Base-by-base conservation (phyloP, 2,797 vertebrate genomes). In the Gadopsis marmoratus region DNA sequence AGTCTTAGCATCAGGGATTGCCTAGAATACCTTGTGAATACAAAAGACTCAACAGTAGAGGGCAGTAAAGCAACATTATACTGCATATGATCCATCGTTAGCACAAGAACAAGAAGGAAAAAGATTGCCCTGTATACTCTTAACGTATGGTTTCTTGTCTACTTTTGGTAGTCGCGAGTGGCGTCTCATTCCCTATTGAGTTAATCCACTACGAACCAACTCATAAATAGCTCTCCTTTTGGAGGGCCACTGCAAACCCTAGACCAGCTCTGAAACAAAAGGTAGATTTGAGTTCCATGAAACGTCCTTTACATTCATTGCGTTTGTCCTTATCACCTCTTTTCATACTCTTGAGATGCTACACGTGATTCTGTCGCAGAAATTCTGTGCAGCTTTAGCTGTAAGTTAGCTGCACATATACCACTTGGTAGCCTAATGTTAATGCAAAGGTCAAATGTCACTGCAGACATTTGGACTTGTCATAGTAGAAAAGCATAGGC, bases 31-130 rank as follows among this genome's bases (percentile, higher is more conserved):
- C 29, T 47, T 1, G 41, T 74, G 10, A 79, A 58, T 41, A 56
- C 33, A 72, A 56, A 56, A 9, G 9, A 48, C 43, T 33, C 1
- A 17, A 13, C n/a, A 64, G 53, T 16, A 51, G n/a, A 54, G 23
- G 53, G 70, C 53, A 72, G 17, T 79, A 19, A 76, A 70, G 12
- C 31, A 71, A 50, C 59, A 45, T 63, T 48, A 39, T n/a, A 19
- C 33, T 17, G 19, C 26, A 45, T 53, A 48, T n/a, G 3, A 54
- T 14, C 19, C 3, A 47, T 66, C 2, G 16, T 16, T 21, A 59
- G 51, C 61, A 31, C 8, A 29, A 55, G 13, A 65, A 23, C 9
- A 68, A 31, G 21, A 50, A 64, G 23, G 45, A 58, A 50, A 39
- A 37, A 41, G 29, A n/a, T 35, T 23, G 1, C 23, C 39, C 11